These are phyloP conservation scores for Euphonia xanthogaster DNA, from an alignment of 2,797 vertebrate species.

Conservation along the genomic window DNA sequence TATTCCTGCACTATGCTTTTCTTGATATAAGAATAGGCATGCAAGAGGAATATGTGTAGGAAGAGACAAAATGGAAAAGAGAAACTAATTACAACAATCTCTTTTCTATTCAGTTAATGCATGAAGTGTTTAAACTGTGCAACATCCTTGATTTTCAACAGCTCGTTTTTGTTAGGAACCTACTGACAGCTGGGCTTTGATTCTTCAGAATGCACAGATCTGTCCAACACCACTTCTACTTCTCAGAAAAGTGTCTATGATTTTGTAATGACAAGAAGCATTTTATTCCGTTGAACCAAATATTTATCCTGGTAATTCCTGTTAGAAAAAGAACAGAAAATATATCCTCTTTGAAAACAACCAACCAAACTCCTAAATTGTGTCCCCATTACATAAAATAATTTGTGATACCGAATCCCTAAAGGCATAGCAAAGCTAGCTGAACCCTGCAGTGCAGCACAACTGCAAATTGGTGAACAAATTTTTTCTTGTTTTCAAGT, in stretches of 20 bases:
- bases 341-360: not conserved
- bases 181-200: not conserved
- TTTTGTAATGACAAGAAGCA: not conserved
- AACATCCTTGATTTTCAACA: not conserved
- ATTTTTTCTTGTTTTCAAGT: not conserved
- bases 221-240: not conserved
- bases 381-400: not conserved
- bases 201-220: not conserved
- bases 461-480: not conserved
- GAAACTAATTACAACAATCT: not conserved
- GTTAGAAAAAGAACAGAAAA: not conserved
- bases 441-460: not conserved
- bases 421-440: not conserved
- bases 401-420: not conserved
- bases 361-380: not conserved
- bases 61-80: not conserved
- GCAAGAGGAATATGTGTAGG: not conserved
- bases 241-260: not conserved
- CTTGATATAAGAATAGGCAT: not conserved
- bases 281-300: not conserved
- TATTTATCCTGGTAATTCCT: not conserved
- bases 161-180: not conserved
- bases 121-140: not conserved
- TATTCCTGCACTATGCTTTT: not conserved
- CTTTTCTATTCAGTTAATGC: not conserved